These are phyloP conservation scores for Rhyacophila evoluta DNA, from an alignment of 2,888 invertebrate species.

Conservation along the genomic window DNA sequence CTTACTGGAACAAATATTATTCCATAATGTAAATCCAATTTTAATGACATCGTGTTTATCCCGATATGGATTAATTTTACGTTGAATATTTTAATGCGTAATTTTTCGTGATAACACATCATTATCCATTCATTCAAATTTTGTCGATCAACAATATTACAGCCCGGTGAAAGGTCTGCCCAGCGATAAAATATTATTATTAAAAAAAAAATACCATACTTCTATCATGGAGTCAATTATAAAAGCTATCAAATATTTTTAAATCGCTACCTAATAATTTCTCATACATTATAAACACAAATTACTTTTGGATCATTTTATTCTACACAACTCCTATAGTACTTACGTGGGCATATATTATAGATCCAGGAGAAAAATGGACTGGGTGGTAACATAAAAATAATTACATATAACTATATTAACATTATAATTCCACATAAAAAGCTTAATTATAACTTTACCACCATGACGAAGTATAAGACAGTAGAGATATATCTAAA, in stretches of 20 bases:
- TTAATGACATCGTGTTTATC: background rate
- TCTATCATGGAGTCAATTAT: slow-evolving; percentile 23
- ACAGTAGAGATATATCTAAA: no score
- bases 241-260: slow-evolving; percentile 37
- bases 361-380: background rate
- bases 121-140: slow-evolving; percentile 37
- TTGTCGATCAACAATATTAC: background rate
- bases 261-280: slow-evolving; percentile 26
- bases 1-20: no score
- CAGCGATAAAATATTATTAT: background rate
- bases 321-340: background rate
- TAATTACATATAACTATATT: background rate
- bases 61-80: background rate
- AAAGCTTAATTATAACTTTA: no score
- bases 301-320: background rate
- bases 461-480: no score
- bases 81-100: background rate
- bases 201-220: slow-evolving; percentile 3
- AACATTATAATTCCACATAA: background rate
- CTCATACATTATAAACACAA: slow-evolving; percentile 9
- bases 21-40: no score
- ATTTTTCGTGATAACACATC: slow-evolving; percentile 23
- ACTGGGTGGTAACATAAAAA: background rate
- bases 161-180: background rate
- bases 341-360: slow-evolving; percentile 12